These are phyloP conservation scores for Nyleta sp. DNA, from an alignment of 2,888 invertebrate species.

Conservation along the genomic window DNA sequence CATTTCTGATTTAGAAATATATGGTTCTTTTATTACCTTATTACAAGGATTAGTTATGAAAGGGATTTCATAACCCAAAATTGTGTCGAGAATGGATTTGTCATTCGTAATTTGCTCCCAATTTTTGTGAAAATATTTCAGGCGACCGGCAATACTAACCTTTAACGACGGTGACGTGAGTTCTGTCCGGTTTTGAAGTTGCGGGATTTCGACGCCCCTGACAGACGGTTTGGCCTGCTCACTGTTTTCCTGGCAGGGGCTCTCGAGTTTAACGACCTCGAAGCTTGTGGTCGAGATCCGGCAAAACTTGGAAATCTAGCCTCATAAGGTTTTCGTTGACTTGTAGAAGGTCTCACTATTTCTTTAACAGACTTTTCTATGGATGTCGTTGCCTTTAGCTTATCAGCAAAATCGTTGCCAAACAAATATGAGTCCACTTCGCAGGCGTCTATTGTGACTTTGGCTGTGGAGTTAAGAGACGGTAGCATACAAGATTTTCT, in stretches of 20 bases:
- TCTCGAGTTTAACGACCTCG: constrained; percentile 3
- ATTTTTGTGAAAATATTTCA: neutral
- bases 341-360: neutral
- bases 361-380: neutral
- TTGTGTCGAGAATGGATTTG: no score
- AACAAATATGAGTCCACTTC: neutral
- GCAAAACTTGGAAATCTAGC: no score
- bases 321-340: no score
- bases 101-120: no score
- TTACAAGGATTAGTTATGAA: no score
- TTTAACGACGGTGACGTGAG: neutral
- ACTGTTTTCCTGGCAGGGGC: constrained; percentile 5
- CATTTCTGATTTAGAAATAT: neutral
- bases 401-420: neutral
- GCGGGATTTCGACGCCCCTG: neutral
- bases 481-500: neutral
- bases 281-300: no score
- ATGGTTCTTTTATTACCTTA: no score
- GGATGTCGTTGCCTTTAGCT: neutral
- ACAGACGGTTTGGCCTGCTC: neutral
- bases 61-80: no score
- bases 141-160: neutral
- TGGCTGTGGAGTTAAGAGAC: neutral
- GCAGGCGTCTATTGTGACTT: neutral
- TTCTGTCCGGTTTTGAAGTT: neutral